Conservation (phyloP, 2,888 invertebrate genomes). For the Gibbula magus region DNA sequence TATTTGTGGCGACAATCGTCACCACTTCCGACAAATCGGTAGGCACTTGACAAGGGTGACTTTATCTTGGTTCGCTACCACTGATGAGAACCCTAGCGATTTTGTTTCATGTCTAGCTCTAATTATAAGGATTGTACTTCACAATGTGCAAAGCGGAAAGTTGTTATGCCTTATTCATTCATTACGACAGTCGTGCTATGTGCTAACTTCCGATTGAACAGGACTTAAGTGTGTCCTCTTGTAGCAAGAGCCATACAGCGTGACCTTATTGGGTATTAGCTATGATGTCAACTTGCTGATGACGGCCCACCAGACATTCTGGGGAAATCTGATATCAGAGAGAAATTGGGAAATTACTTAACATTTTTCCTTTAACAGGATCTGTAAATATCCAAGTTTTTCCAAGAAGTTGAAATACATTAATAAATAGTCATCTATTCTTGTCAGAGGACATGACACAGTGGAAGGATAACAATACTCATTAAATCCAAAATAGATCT, state of each 20-base stretch:
- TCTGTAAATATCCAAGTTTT: no score
- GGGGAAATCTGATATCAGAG: no score
- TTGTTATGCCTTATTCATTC: not conserved
- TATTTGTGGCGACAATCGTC: not conserved
- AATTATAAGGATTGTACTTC: not conserved
- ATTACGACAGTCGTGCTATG: not conserved
- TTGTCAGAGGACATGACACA: no score
- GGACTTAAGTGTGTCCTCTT: not conserved
- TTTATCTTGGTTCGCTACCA: not conserved
- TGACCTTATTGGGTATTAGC: no score
- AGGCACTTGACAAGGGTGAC: not conserved
- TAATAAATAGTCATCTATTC: no score
- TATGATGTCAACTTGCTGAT: no score
- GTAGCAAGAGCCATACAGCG: not conserved
- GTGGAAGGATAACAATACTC: no score
- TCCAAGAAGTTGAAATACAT: no score
- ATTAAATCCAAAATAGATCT: no score
- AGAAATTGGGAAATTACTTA: no score
- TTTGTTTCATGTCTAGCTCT: not conserved
- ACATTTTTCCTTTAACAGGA: no score
- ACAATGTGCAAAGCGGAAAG: not conserved
- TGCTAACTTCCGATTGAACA: not conserved
- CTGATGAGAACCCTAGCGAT: not conserved
- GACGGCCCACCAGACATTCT: no score
- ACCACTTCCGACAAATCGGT: conserved; percentile 1